These are phyloP conservation scores for Gallinago media DNA, from an alignment of 2,113 vertebrate genomes.

Conservation along the genomic window DNA sequence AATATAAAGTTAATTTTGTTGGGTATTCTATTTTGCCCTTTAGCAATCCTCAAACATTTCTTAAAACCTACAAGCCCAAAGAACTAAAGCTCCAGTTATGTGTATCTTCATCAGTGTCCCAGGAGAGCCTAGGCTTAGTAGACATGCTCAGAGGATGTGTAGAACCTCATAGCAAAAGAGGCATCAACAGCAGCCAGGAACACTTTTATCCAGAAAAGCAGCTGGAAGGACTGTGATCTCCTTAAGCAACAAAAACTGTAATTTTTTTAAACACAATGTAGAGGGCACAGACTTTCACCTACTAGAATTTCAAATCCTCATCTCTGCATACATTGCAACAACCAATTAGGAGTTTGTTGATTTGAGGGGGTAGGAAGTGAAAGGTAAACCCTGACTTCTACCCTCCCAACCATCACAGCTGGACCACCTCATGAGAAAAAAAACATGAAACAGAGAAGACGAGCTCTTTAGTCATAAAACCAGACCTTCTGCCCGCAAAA, in stretches of 20 bases:
- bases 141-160: accelerated
- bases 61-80: neutral
- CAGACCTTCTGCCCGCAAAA: neutral
- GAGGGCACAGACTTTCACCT: neutral
- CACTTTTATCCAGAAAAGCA: neutral
- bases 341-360: neutral
- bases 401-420: neutral
- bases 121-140: neutral
- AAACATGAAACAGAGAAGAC: neutral
- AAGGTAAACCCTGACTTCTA: neutral
- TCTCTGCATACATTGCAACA: neutral
- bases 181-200: neutral
- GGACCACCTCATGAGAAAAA: neutral
- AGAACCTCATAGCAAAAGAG: neutral
- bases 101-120: too few species aligned
- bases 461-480: neutral
- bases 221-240: neutral
- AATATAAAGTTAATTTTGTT: neutral
- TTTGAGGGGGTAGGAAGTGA: neutral
- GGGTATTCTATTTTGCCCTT: neutral
- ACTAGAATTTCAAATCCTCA: conserved; percentile 9
- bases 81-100: neutral
- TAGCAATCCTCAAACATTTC: neutral
- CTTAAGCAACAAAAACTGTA: neutral
- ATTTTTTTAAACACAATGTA: neutral